Percentiles rank a stretch among this genome's conserved stretches.
Evolutionary conservation across 2,888 invertebrate genomes (phyloP).

Genomic region (Hirtodrosophila trivittata): DNA sequence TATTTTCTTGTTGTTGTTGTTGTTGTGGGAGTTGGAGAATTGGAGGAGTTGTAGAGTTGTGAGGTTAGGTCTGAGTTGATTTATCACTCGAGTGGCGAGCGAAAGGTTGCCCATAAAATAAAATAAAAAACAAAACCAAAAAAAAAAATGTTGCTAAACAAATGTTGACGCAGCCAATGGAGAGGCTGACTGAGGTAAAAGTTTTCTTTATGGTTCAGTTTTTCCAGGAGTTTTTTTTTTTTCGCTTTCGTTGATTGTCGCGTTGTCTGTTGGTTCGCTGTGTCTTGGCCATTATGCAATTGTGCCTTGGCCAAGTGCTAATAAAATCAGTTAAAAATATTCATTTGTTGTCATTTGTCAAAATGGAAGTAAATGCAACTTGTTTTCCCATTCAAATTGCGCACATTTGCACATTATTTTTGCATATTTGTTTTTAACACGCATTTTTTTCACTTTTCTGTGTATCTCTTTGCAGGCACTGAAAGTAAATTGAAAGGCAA

Average conservation of each 20-base stretch:
- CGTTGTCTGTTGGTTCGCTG: not conserved
- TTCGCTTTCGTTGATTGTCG: slow-evolving; percentile 16
- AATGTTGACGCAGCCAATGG: slow-evolving; percentile 59
- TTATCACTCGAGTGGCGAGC: slow-evolving; percentile 67
- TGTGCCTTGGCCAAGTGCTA: slow-evolving; percentile 60
- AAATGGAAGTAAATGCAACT: slow-evolving; percentile 19
- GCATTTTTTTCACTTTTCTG: slow-evolving; percentile 55
- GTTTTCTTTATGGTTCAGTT: slow-evolving; percentile 44
- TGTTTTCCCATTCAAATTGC: slow-evolving; percentile 32
- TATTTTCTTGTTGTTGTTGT: not conserved
- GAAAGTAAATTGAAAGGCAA: slow-evolving; percentile 66
- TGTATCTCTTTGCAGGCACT: slow-evolving; percentile 29
- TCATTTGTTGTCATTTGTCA: slow-evolving; percentile 65
- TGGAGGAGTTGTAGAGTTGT: slow-evolving; percentile 38
- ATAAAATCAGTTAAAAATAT: slow-evolving; percentile 68
- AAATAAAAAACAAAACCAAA: not conserved
- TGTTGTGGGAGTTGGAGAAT: slow-evolving; percentile 47
- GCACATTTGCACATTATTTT: slow-evolving; percentile 21
- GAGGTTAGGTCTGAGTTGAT: slow-evolving; percentile 52
- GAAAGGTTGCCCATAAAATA: slow-evolving; percentile 65
- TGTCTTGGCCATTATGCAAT: slow-evolving; percentile 59
- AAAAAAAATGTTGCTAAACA: slow-evolving; percentile 67
- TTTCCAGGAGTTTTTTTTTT: not conserved
- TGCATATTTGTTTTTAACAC: slow-evolving; percentile 65
- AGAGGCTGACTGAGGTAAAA: slow-evolving; percentile 53